Percentiles rank a stretch among this genome's conserved stretches.
phyloP scores from a whole-genome alignment of 2,113 vertebrate genomes.

The Lagopus muta region DNA sequence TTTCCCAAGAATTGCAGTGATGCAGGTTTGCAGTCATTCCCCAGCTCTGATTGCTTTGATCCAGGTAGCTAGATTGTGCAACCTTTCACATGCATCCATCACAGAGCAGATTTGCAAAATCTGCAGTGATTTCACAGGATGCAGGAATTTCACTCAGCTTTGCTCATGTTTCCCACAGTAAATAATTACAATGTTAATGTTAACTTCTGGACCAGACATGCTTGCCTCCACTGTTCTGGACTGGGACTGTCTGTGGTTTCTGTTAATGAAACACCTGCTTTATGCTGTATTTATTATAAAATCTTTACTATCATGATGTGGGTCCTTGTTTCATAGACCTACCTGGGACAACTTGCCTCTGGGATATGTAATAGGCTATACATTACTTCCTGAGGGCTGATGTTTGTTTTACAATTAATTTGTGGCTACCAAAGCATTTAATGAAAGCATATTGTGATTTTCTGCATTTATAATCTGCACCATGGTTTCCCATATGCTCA shows the following conservation, averaged over 20 bases:
- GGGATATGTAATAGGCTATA: not conserved
- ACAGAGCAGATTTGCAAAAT: not conserved
- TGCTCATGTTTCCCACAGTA: not conserved
- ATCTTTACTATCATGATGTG: not conserved
- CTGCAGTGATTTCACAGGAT: accelerated
- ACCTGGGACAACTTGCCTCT: not conserved
- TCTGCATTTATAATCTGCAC: not conserved
- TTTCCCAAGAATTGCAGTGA: not conserved
- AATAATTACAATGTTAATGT: not conserved
- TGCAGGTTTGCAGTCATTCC: not conserved
- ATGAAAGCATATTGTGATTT: not conserved
- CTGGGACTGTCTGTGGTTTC: not conserved
- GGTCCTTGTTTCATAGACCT: not conserved
- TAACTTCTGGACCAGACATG: not conserved
- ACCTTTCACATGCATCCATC: too few species aligned
- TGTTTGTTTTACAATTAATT: not conserved
- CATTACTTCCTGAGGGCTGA: not conserved
- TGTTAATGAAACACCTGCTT: not conserved
- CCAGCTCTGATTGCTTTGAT: not conserved
- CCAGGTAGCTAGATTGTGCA: not conserved
- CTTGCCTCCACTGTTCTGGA: not conserved
- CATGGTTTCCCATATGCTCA: not conserved
- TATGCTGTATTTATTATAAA: not conserved
- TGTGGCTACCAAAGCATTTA: not conserved
- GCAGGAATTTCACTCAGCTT: not conserved